Base-by-base conservation (phyloP, 2,797 vertebrate species). In the Varecia variegata region DNA sequence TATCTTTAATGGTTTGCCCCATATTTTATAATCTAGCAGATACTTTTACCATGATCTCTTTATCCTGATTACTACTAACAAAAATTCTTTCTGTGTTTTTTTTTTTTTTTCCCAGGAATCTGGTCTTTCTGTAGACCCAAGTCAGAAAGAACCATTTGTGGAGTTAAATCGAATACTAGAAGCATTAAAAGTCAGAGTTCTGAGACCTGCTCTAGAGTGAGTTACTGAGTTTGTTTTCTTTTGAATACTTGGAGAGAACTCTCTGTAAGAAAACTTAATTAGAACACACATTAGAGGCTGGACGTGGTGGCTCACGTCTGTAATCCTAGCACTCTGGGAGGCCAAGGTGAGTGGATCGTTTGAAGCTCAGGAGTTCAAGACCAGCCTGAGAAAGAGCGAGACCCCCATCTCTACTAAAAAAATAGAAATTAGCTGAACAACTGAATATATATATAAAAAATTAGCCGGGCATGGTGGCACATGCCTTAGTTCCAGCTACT, bases 91-190 rank as follows among this genome's bases (percentile, higher is more conserved):
- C 82, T 90, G 43, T 56, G n/a, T 38, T 40, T 71, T 0, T 0
- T 45, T 45, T 45, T 45, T 45, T 45, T 45, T 45, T 5, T 5
- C 40, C 10, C 90, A 99, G 99, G 99, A 99, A 97, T 99, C 99
- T 93, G 99, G 99, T 85, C 98, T 99, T 43, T 99, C 99, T 93
- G 99, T 99, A 98, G 99, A 99, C 90, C 98, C 99, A 96, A 99
- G 98, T 98, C 99, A 99, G 89, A 99, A 99, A 97, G 99, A 99
- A 83, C 99, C 99, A 0, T 99, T 99, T 98, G 99, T 99, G 98
- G 99, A 99, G 90, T 98, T 99, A 95, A 99, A 99, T 97, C 96
- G 99, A 98, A 99, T 99, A 98, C 97, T 99, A 98, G 99, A 99
- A 98, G 99, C 99, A 67, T 98, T 99, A 95, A 99, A 99, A 98